Base-by-base conservation (phyloP, 2,888 invertebrate species). In the Nysson spinosus region DNA sequence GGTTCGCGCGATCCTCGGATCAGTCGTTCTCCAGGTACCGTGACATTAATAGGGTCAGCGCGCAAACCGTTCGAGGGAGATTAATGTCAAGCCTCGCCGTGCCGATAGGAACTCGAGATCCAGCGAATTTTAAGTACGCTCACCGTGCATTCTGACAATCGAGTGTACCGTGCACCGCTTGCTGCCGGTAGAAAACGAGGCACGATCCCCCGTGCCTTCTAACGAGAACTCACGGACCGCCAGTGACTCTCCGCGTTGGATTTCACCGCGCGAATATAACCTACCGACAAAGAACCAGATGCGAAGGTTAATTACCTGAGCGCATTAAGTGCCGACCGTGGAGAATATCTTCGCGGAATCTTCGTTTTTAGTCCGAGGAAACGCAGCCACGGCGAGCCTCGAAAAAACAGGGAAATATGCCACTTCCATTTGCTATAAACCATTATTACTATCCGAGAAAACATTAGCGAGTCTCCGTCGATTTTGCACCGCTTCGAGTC, bases 211-310 rank as follows among this genome's bases (percentile, higher is more conserved):
- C 30, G 30, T 30, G n/a, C 4, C 7, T 30, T 30, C 55, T 42
- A 42, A 66, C 70, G 67, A 72, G 78, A 78, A 79, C 78, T 77
- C 72, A 65, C 66, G 50, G 37, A 24, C 28, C 43, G 71, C 68
- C 73, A 69, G 72, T n/a, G 75, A 73, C 78, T 71, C 67, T 68
- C 61, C 70, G 77, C 68, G 73, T 77, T 69, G 69, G 75, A 79
- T 81, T 80, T 80, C 77, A 71, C 78, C 74, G 62, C 66, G 78
- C 70, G 79, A 80, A 80, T 75, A 72, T 74, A 72, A 78, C 76
- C 58, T 17, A 42, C 20, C 17, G 26, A 16, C 16, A 17, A 1
- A 44, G 24, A 3, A 24, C 24, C n/a, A 11, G 7, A 11, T 11
- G 9, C 30, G 7, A 30, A 11, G 42, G 46, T 55, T 55, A 55